phyloP scores from a whole-genome alignment of 2,113 vertebrate species.

The Nycticorax nycticorax region DNA sequence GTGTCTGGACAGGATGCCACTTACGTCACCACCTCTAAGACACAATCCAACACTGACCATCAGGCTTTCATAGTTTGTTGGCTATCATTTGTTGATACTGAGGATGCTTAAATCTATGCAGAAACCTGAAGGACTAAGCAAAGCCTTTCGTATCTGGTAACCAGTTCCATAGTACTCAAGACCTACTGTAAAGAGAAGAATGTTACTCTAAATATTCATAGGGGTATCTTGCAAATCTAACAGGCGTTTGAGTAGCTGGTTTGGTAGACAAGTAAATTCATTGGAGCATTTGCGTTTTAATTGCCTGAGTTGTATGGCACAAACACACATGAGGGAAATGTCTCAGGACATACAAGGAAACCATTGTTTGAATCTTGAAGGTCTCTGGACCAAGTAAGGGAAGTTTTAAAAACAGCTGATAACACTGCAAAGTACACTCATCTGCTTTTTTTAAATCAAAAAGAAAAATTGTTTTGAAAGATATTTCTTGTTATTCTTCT shows the following conservation, averaged over 20 bases:
- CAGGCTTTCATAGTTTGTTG: not conserved
- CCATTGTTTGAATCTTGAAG: not conserved
- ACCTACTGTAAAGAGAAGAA: not conserved
- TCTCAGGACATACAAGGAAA: not conserved
- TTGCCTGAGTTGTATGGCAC: not conserved
- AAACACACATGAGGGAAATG: fast-evolving
- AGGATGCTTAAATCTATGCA: not conserved
- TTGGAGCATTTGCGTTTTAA: not conserved
- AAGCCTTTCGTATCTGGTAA: not conserved
- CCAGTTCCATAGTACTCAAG: not conserved
- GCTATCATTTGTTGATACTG: not conserved
- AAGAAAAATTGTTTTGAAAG: not conserved
- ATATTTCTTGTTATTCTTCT: not conserved
- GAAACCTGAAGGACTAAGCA: not conserved
- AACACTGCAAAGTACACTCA: not conserved
- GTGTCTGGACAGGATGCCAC: not conserved
- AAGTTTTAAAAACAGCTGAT: not conserved
- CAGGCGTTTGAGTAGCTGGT: not conserved
- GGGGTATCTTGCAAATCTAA: not conserved
- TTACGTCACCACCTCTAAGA: not conserved
- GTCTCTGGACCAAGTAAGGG: not conserved
- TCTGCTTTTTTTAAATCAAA: not conserved
- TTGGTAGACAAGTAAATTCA: not conserved
- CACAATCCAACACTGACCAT: not conserved
- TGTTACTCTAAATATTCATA: not conserved